Base-by-base conservation (phyloP, 2,797 vertebrate genomes). In the Sebastiscus albofasciatus region DNA sequence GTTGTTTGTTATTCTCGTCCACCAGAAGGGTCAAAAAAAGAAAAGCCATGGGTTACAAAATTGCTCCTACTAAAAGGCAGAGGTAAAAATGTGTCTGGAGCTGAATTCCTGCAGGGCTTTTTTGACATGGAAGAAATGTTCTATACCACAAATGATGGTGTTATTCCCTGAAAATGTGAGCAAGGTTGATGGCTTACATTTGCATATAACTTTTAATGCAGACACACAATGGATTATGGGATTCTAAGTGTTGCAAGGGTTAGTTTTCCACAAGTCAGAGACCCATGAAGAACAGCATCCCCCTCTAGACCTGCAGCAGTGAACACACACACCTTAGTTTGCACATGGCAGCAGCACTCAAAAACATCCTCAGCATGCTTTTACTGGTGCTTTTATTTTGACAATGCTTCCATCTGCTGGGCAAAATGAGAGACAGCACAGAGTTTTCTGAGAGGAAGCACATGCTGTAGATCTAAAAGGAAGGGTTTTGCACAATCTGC, bases 341-440 rank as follows among this genome's bases (percentile, higher is more conserved):
- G n/a, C 27, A n/a, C 55, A 56, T 3, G 8, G 0, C n/a, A 61
- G 13, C 4, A 4, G 18, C 22, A 1, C 4, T 46, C 0, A 20
- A 26, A 24, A 39, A 67, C 36, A 10, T 1, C 12, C 24, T 5
- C 14, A 8, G 7, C 2, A 36, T 22, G 6, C 4, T 13, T 58
- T 36, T n/a, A 22, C 16, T 26, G 8, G 2, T 27, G 54, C 22
- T 49, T 72, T 79, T 79, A 55, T 39, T 69, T 67, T 72, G 72
- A 42, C 1, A 64, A 78, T 85, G 33, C 73, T 85, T 79, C 80
- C 86, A 73, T 86, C 92, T 92, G 65, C 71, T 83, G 92, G 82
- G 2, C 31, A 65, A 73, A 64, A 0, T 0, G 8, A 62, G 24
- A 20, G 1, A 29, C 33, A 29, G 24, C 64, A 13, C 39, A 6